phyloP scores from a whole-genome alignment of 2,797 vertebrate genomes.

The Varecia variegata region DNA sequence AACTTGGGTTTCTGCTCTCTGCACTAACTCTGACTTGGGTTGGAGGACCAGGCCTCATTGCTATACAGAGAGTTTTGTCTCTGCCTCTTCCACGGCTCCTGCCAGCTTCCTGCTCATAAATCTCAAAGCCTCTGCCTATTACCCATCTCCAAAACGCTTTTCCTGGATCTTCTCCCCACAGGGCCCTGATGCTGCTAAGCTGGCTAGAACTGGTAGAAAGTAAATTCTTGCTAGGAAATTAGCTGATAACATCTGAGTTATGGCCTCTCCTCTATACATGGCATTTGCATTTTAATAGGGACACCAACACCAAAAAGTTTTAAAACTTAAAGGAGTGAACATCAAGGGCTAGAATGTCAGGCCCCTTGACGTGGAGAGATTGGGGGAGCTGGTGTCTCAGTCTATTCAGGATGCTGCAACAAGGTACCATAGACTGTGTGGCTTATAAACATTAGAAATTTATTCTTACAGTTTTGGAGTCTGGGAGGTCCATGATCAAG shows the following conservation, averaged over 20 bases:
- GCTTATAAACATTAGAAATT: neutral
- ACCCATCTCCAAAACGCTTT: neutral
- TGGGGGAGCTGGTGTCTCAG: neutral
- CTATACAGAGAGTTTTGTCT: neutral
- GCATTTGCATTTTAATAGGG: neutral
- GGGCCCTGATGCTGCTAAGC: neutral
- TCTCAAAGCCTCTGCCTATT: neutral
- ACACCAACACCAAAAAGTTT: neutral
- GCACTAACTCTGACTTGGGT: neutral
- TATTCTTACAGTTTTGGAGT: neutral
- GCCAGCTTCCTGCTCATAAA: neutral
- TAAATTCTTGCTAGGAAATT: conserved; percentile 22
- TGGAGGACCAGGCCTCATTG: neutral
- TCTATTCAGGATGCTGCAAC: neutral
- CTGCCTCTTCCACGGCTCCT: neutral
- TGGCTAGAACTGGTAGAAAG: neutral
- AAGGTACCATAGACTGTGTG: neutral
- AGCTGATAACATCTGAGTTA: neutral
- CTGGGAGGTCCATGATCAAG: neutral
- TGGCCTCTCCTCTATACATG: neutral
- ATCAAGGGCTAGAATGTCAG: neutral
- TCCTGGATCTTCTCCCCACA: neutral
- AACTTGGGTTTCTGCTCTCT: conserved; percentile 3
- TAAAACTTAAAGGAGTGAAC: neutral
- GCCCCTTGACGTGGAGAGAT: neutral